Conservation (phyloP, 1,140 invertebrate genomes). For the Drosophila takahashii region DNA sequence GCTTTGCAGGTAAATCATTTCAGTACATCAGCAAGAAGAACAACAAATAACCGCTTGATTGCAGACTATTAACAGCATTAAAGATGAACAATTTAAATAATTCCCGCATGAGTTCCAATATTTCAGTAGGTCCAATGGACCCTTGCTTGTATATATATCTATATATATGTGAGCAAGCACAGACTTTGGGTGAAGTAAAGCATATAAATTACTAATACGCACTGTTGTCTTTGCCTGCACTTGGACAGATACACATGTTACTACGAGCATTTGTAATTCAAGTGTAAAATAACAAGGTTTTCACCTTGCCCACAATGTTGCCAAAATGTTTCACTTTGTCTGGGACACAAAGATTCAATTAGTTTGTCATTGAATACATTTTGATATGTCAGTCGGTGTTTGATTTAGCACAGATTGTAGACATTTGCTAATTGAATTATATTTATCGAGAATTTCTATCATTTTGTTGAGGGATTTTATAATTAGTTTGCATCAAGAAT, state of each 20-base stretch:
- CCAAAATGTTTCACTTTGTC: conserved; percentile 48
- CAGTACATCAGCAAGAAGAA: conserved; percentile 26
- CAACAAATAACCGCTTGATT: conserved; percentile 67
- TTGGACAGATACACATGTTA: conserved; percentile 38
- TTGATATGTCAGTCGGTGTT: conserved; percentile 31
- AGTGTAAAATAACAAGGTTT: conserved; percentile 48
- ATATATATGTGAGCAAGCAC: conserved; percentile 4
- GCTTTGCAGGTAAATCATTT: background rate
- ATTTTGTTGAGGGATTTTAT: conserved; percentile 19
- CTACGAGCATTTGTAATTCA: conserved; percentile 38
- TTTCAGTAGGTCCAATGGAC: conserved; percentile 13
- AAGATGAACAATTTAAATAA: conserved; percentile 77
- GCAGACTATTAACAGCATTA: conserved; percentile 77
- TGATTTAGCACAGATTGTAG: conserved; percentile 47
- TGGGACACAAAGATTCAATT: conserved; percentile 42
- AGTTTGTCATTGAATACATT: conserved; percentile 42
- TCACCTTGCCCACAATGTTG: conserved; percentile 44
- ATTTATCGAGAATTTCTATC: conserved; percentile 33
- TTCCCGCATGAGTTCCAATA: conserved; percentile 60
- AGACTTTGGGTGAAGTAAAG: conserved; percentile 37
- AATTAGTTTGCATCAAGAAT: conserved; percentile 31
- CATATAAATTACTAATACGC: conserved; percentile 77
- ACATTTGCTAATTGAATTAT: conserved; percentile 54
- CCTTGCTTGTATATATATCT: background rate
- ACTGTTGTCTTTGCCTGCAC: conserved; percentile 55